These are phyloP conservation scores for Paracanthobrama guichenoti DNA, from an alignment of 2,113 vertebrate species.

Conservation along the genomic window DNA sequence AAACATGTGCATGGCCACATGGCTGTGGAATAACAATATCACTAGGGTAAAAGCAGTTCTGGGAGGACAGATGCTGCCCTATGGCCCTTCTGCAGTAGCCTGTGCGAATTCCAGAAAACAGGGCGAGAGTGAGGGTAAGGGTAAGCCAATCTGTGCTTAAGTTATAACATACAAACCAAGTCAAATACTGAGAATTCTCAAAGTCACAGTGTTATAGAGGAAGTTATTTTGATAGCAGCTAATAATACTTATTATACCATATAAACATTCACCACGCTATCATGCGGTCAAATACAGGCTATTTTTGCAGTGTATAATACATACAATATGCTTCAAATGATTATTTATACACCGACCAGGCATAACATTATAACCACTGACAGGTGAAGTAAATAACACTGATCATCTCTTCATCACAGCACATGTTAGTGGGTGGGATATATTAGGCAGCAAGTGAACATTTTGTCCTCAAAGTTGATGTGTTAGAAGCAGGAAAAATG, in stretches of 20 bases:
- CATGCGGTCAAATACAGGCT: too few species aligned
- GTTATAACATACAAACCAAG: background rate
- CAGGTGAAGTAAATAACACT: too few species aligned
- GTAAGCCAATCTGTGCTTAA: background rate
- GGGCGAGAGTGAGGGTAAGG: background rate
- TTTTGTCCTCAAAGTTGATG: too few species aligned
- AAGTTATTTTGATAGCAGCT: background rate
- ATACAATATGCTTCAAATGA: too few species aligned
- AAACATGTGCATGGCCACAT: background rate
- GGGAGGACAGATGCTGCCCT: constrained; percentile 14
- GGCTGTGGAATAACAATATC: background rate
- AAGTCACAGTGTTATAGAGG: background rate
- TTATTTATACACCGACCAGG: too few species aligned
- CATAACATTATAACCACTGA: too few species aligned
- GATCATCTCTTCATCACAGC: too few species aligned
- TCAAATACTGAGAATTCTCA: background rate
- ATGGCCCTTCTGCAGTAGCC: background rate
- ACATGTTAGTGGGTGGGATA: too few species aligned
- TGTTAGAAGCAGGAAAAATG: too few species aligned
- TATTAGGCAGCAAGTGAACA: too few species aligned
- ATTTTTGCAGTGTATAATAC: too few species aligned
- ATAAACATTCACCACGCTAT: too few species aligned
- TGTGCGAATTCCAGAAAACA: background rate
- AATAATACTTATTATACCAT: background rate
- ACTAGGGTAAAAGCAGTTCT: constrained; percentile 2